These are phyloP conservation scores for Aphodius sticticus DNA, from an alignment of 2,888 invertebrate species.

Conservation along the genomic window DNA sequence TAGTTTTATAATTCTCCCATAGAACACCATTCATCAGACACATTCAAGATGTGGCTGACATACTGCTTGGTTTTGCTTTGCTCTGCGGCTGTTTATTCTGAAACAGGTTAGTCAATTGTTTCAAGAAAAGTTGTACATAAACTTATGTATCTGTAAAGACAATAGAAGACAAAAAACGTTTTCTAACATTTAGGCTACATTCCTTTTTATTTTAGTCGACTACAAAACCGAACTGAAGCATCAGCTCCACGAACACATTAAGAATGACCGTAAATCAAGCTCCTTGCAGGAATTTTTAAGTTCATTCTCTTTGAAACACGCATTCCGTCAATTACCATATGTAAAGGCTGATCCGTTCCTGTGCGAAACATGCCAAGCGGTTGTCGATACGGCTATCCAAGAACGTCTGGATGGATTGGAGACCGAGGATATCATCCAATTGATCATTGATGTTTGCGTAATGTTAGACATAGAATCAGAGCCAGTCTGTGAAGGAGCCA, in stretches of 20 bases:
- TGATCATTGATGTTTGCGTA: slow-evolving; percentile 64
- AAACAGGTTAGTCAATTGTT: slow-evolving; percentile 12
- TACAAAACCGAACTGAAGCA: background rate
- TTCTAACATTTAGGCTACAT: background rate
- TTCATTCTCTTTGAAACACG: slow-evolving; percentile 41
- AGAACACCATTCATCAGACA: slow-evolving; percentile 4
- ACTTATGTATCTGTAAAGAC: too few relatives aligned
- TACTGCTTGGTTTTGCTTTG: slow-evolving; percentile 16
- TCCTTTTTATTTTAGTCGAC: slow-evolving; percentile 6
- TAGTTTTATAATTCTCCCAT: background rate
- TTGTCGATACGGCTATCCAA: slow-evolving; percentile 19
- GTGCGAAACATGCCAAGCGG: slow-evolving; percentile 41
- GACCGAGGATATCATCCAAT: background rate
- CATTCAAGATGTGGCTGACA: slow-evolving; percentile 15
- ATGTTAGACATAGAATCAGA: slow-evolving; percentile 65
- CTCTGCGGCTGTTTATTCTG: slow-evolving; percentile 11
- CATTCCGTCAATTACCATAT: slow-evolving; percentile 39
- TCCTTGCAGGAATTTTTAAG: slow-evolving; percentile 40
- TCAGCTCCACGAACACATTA: background rate
- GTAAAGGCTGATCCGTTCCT: slow-evolving; percentile 38
- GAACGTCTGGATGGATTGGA: slow-evolving; percentile 6
- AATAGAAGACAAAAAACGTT: too few relatives aligned
- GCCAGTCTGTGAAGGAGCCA: slow-evolving; percentile 69
- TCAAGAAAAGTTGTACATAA: background rate
- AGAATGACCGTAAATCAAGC: slow-evolving; percentile 29